Conservation (phyloP, 2,113 vertebrate genomes). For the Delphinus delphis region DNA sequence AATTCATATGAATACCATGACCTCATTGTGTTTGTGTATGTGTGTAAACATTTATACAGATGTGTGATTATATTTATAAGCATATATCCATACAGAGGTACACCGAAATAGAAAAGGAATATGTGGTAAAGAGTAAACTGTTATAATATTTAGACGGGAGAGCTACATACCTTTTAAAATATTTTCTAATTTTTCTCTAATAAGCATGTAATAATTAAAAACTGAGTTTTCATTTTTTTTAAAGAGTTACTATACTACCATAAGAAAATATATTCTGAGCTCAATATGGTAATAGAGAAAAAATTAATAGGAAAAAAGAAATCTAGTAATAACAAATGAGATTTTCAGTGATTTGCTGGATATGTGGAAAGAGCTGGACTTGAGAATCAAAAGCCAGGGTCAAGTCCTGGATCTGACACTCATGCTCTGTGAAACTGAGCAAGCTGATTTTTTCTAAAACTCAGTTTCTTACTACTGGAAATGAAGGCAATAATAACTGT, state of each 20-base stretch:
- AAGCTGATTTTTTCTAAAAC: not conserved
- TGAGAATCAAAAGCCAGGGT: not conserved
- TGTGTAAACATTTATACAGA: not conserved
- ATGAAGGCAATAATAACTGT: not conserved
- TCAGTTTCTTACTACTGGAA: not conserved
- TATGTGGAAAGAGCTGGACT: not conserved
- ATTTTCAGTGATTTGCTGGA: not conserved
- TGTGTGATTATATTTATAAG: not conserved
- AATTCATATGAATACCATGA: not conserved
- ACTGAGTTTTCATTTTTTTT: not conserved
- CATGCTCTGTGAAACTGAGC: not conserved
- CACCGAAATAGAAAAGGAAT: not conserved
- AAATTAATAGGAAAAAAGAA: not conserved
- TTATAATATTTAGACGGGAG: not conserved
- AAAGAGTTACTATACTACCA: not conserved
- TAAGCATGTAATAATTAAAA: not conserved
- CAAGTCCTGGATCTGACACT: not conserved
- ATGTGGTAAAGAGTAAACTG: not conserved
- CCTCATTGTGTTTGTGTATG: not conserved
- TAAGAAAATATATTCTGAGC: not conserved
- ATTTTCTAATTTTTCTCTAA: constrained; percentile 6
- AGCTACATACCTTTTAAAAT: not conserved
- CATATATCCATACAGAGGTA: not conserved
- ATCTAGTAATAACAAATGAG: not conserved
- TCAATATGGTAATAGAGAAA: not conserved